phyloP scores from a whole-genome alignment of 2,797 vertebrate species.

The Pterois miles region DNA sequence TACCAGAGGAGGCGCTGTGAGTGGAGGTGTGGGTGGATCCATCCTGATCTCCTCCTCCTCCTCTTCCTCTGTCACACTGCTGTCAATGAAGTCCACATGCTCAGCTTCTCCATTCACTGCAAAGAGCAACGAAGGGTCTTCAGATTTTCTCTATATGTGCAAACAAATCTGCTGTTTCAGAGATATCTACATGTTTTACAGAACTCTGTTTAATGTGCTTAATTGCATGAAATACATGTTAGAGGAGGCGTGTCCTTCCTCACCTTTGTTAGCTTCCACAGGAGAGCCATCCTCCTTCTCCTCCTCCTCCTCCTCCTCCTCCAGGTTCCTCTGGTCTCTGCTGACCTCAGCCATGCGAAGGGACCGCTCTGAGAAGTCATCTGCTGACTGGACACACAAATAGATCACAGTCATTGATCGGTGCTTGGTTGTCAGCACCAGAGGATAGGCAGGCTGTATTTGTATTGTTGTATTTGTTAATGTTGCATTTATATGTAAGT shows the following conservation, averaged over 20 bases:
- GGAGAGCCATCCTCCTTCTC: slow-evolving; percentile 53
- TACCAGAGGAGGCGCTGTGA: slow-evolving; percentile 67
- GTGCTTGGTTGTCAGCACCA: neutral
- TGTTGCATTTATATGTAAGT: no score
- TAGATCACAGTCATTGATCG: neutral
- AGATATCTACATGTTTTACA: neutral
- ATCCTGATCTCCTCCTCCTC: slow-evolving; percentile 78
- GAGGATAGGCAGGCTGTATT: neutral
- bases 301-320: slow-evolving; percentile 80
- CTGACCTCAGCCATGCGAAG: slow-evolving; percentile 86
- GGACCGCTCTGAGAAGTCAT: slow-evolving; percentile 91
- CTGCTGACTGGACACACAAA: slow-evolving; percentile 83
- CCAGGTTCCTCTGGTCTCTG: slow-evolving; percentile 85
- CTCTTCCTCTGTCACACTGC: slow-evolving; percentile 83
- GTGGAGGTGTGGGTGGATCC: slow-evolving; percentile 33
- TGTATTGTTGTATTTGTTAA: neutral
- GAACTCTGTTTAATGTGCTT: neutral
- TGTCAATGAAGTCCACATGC: slow-evolving; percentile 87
- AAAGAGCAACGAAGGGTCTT: neutral
- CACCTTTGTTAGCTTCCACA: slow-evolving; percentile 66
- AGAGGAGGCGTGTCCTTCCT: accelerated
- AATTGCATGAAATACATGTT: neutral
- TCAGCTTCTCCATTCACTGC: slow-evolving; percentile 83
- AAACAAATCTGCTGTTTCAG: neutral
- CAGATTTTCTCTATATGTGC: neutral